Conservation (phyloP, 2,888 invertebrate genomes). For the Chymomyza caudatula region DNA sequence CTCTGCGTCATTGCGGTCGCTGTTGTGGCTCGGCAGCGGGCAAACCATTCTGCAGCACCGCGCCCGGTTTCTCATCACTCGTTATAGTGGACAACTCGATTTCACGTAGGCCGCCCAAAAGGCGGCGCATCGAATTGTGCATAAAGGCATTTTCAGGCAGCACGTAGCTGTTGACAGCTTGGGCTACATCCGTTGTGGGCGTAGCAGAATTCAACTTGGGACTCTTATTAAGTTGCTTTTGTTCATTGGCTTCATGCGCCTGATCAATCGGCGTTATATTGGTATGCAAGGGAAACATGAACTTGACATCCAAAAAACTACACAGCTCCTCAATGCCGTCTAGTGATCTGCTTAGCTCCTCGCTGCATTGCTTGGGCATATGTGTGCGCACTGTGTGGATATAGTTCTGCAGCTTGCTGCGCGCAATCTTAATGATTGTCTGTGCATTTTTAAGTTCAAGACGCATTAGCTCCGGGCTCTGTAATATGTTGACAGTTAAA, state of each 20-base stretch:
- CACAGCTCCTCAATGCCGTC: constrained; percentile 79
- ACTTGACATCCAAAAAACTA: constrained; percentile 74
- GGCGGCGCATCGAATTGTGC: constrained; percentile 65
- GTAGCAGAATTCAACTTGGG: not conserved
- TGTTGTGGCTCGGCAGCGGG: constrained; percentile 65
- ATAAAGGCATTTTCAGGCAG: constrained; percentile 75
- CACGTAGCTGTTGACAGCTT: constrained; percentile 56
- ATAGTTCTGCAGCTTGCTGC: constrained; percentile 78
- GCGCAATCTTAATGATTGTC: constrained; percentile 78
- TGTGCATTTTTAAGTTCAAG: constrained; percentile 78
- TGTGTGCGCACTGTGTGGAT: constrained; percentile 76
- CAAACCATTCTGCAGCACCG: constrained; percentile 49
- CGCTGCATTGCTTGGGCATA: constrained; percentile 60
- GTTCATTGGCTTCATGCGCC: constrained; percentile 78
- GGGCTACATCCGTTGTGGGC: not conserved
- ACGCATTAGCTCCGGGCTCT: constrained; percentile 78
- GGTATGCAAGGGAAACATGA: constrained; percentile 68
- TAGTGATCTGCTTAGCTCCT: constrained; percentile 76
- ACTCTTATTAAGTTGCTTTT: constrained; percentile 47
- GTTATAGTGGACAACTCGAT: constrained; percentile 75
- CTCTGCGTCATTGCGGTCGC: constrained; percentile 27
- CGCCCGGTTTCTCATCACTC: constrained; percentile 64
- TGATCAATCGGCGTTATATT: constrained; percentile 73
- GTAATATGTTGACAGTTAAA: too few relatives aligned
- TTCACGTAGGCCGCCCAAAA: constrained; percentile 73